Conservation (phyloP, 2,888 invertebrate species). For the Bruchidius siliquastri region DNA sequence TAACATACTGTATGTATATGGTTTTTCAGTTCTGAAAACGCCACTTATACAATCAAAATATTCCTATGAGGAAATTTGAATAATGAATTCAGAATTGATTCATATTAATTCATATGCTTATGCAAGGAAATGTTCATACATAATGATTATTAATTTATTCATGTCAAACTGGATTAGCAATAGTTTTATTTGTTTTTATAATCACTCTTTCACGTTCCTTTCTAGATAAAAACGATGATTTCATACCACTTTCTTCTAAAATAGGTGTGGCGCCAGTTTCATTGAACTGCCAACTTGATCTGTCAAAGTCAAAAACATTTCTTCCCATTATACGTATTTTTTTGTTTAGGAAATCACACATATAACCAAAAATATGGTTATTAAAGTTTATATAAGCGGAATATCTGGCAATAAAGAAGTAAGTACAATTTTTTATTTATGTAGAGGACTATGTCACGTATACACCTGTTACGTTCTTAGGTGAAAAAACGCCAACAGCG, state of each 20-base stretch:
- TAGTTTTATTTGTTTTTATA: neutral
- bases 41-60: no score
- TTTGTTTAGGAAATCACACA: conserved; percentile 4
- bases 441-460: neutral
- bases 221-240: neutral
- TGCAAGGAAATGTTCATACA: no score
- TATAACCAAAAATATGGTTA: conserved; percentile 61
- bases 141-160: neutral
- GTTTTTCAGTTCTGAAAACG: no score
- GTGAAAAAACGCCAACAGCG: conserved; percentile 94
- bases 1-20: no score
- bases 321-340: neutral
- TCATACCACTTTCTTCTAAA: conserved; percentile 4
- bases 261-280: conserved; percentile 28
- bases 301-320: conserved; percentile 23
- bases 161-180: neutral
- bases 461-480: conserved; percentile 49
- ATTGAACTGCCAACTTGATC: conserved; percentile 21
- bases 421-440: conserved; percentile 38
- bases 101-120: no score
- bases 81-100: no score
- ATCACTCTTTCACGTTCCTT: no score
- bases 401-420: conserved; percentile 94
- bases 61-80: no score
- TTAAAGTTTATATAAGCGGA: conserved; percentile 87